Percentiles rank a stretch among this genome's conserved stretches.
Evolutionary conservation across 2,797 vertebrate species (phyloP).

Genomic region (Periparus ater): DNA sequence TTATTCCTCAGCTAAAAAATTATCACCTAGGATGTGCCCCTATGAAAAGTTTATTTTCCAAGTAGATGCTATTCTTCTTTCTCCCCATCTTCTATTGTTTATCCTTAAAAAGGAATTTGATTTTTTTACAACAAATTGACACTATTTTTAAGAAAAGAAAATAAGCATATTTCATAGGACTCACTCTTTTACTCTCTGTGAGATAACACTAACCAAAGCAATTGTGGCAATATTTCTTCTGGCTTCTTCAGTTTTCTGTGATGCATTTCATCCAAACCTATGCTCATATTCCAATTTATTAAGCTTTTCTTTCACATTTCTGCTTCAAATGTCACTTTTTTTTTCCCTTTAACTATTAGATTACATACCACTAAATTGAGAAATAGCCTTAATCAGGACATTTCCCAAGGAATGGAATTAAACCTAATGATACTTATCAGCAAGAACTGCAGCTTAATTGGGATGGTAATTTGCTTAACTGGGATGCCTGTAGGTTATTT

Average conservation of each 20-base stretch:
- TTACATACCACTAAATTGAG: constrained; percentile 48
- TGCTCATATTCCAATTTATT: not conserved
- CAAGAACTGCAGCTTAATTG: constrained; percentile 73
- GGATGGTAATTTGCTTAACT: constrained; percentile 69
- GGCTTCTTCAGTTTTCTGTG: not conserved
- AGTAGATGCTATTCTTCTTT: not conserved
- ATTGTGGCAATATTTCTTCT: not conserved
- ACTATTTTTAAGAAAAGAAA: not conserved
- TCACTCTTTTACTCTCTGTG: not conserved
- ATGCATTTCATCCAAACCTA: not conserved
- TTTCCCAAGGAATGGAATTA: constrained; percentile 75
- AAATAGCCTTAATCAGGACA: constrained; percentile 60
- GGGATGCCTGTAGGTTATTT: constrained; percentile 71
- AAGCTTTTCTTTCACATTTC: not conserved
- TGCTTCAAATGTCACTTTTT: not conserved
- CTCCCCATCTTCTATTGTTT: not conserved
- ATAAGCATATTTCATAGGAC: not conserved
- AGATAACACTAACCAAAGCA: not conserved
- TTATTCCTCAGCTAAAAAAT: not conserved
- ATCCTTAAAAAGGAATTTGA: not conserved
- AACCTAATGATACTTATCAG: constrained; percentile 75
- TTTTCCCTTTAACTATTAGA: not conserved
- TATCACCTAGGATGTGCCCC: not conserved
- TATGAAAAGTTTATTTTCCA: not conserved
- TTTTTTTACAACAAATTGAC: not conserved